A percentile compares a stretch with the other conserved stretches of the same genome.
These are phyloP conservation scores for Pipra filicauda DNA, from an alignment of 2,113 vertebrate genomes.

Conservation along the genomic window DNA sequence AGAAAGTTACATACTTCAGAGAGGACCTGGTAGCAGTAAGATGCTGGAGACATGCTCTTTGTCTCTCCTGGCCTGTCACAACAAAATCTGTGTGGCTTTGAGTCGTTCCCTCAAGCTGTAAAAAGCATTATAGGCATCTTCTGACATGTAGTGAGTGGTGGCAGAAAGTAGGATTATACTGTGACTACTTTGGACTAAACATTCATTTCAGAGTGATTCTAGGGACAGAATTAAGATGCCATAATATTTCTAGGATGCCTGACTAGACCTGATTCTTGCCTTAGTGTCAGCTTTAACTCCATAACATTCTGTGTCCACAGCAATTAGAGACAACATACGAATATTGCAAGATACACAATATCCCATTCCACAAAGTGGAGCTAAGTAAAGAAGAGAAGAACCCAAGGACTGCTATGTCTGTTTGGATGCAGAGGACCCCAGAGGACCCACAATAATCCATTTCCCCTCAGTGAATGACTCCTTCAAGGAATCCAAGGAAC, in stretches of 20 bases:
- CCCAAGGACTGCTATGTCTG: slow-evolving; percentile 63
- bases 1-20: neutral
- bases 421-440: slow-evolving; percentile 4
- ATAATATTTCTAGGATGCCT: neutral
- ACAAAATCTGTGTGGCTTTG: neutral
- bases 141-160: neutral
- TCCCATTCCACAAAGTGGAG: slow-evolving; percentile 62
- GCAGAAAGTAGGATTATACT: neutral
- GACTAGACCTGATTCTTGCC: neutral
- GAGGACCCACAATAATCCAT: slow-evolving; percentile 64
- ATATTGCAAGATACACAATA: slow-evolving; percentile 66
- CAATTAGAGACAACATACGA: slow-evolving; percentile 58
- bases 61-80: neutral
- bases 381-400: slow-evolving; percentile 49
- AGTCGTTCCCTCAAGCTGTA: neutral
- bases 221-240: neutral
- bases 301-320: slow-evolving; percentile 30
- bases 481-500: slow-evolving; percentile 67
- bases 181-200: neutral
- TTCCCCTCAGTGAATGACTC: slow-evolving; percentile 71
- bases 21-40: neutral
- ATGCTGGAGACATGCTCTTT: neutral
- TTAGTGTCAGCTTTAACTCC: neutral
- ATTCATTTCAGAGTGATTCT: neutral
- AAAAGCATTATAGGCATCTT: neutral